A percentile compares a stretch with the other conserved stretches of the same genome.
These are phyloP conservation scores for Tenthredo mesomela DNA, from an alignment of 2,888 invertebrate genomes.

Conservation along the genomic window DNA sequence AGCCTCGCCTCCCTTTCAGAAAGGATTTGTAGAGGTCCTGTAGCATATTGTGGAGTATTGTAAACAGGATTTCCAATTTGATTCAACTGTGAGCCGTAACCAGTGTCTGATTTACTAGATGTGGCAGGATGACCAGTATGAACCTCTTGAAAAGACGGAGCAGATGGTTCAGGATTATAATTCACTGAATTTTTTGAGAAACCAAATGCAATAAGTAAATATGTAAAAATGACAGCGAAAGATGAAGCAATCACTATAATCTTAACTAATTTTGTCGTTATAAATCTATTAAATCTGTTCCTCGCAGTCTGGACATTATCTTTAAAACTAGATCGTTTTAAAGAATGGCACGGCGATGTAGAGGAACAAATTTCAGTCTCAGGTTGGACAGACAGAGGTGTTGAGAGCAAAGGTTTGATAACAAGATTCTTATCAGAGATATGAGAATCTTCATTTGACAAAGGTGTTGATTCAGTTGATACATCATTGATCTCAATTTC, in stretches of 20 bases:
- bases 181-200: constrained; percentile 42
- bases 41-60: background rate
- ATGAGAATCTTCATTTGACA: background rate
- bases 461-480: background rate
- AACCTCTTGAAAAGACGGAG: constrained; percentile 29
- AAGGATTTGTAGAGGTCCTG: constrained; percentile 8
- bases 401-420: constrained; percentile 6
- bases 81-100: background rate
- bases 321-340: background rate
- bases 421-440: background rate
- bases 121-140: background rate
- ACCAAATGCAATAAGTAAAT: constrained; percentile 25
- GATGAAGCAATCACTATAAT: background rate
- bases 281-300: background rate
- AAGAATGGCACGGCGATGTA: background rate
- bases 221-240: constrained; percentile 3
- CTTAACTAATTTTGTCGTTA: background rate
- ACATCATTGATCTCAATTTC: background rate
- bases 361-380: background rate
- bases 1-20: constrained; percentile 1
- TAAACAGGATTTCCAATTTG: background rate
- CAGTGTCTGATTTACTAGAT: background rate
- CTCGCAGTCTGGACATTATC: background rate
- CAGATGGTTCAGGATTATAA: constrained; percentile 42
- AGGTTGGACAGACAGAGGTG: constrained; percentile 28